Evolutionary conservation across 2,113 vertebrate genomes (phyloP).

Genomic region (Formicarius rufipectus): DNA sequence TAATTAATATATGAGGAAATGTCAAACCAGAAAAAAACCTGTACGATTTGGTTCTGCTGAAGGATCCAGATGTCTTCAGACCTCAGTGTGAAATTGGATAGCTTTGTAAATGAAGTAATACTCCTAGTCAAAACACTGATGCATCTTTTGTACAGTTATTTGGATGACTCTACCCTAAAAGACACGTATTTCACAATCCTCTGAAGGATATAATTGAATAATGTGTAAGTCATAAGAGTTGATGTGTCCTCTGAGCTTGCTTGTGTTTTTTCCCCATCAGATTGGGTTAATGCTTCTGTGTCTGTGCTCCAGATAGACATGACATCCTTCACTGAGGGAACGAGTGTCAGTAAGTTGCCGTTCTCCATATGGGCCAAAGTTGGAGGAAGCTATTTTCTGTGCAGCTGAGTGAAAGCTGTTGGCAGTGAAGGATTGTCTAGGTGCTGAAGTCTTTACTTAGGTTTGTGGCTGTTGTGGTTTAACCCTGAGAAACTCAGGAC

Average conservation of each 20-base stretch:
- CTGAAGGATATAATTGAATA: neutral
- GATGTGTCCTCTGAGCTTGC: neutral
- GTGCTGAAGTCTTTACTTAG: neutral
- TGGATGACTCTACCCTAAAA: neutral
- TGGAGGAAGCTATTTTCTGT: neutral
- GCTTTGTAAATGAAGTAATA: neutral
- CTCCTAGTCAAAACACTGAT: neutral
- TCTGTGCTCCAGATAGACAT: neutral
- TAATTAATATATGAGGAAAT: neutral
- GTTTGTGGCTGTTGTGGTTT: neutral
- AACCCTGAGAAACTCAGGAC: neutral
- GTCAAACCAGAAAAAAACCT: neutral
- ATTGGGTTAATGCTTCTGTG: neutral
- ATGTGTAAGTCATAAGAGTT: neutral
- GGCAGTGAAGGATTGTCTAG: neutral
- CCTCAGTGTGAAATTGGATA: neutral
- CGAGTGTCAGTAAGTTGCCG: neutral
- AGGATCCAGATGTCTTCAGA: neutral
- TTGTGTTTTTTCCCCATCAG: neutral
- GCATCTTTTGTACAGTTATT: neutral
- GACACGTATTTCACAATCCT: neutral
- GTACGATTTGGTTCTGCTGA: neutral
- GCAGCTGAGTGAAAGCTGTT: neutral
- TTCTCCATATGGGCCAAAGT: neutral
- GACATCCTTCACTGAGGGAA: neutral